Evolutionary conservation across 2,888 invertebrate genomes (phyloP).

Genomic region (Drosophila suboccidentalis): DNA sequence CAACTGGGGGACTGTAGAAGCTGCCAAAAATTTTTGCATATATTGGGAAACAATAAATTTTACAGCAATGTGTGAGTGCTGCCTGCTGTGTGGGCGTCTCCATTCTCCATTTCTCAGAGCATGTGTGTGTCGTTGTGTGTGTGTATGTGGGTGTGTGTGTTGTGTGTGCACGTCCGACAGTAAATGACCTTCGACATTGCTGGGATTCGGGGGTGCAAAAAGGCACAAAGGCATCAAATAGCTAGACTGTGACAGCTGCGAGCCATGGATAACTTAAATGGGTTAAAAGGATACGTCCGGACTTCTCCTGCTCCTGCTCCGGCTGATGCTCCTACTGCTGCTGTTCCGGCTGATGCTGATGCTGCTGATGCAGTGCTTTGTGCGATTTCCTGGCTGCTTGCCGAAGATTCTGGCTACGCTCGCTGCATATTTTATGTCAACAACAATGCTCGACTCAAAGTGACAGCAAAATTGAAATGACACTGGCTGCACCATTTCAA

Average conservation of each 20-base stretch:
- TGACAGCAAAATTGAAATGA: conserved; percentile 59
- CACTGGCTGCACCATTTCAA: conserved; percentile 30
- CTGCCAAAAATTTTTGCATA: conserved; percentile 72
- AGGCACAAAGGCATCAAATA: conserved; percentile 72
- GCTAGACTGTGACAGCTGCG: conserved; percentile 81
- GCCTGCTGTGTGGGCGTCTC: conserved; percentile 27
- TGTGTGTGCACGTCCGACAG: conserved; percentile 53
- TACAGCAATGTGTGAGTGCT: conserved; percentile 51
- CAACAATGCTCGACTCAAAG: conserved; percentile 57
- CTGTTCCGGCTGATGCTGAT: conserved; percentile 23
- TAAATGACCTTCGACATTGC: conserved; percentile 70
- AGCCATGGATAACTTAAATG: conserved; percentile 80
- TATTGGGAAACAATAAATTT: conserved; percentile 81
- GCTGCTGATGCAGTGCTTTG: conserved; percentile 57
- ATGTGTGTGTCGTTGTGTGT: conserved; percentile 10
- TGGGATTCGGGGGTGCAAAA: conserved; percentile 45
- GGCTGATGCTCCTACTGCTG: conserved; percentile 18
- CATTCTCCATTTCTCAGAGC: conserved; percentile 23
- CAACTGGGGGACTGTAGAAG: conserved; percentile 40
- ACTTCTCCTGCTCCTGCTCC: conserved; percentile 8
- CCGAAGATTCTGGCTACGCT: conserved; percentile 43
- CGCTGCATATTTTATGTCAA: conserved; percentile 63
- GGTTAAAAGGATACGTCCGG: conserved; percentile 74
- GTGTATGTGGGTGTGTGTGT: conserved; percentile 29
- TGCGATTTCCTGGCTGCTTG: conserved; percentile 59